These are phyloP conservation scores for Uropsilus gracilis DNA, from an alignment of 2,113 vertebrate genomes.

Conservation along the genomic window DNA sequence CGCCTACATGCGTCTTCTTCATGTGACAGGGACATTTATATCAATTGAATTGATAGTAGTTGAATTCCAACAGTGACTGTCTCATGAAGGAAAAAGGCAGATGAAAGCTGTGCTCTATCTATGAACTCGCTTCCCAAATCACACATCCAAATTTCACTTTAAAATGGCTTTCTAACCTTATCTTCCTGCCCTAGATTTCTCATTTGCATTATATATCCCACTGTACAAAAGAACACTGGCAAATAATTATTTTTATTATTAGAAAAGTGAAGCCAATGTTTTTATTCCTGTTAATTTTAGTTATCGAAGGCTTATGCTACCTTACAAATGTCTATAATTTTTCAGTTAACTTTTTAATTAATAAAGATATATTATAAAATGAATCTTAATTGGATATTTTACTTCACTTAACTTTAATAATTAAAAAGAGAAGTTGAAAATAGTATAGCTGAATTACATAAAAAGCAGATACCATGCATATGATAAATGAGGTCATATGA, in stretches of 20 bases:
- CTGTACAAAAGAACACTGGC: background rate
- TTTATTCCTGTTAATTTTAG: background rate
- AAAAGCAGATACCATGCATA: background rate
- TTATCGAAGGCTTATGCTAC: background rate
- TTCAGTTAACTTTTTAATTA: conserved; percentile 31
- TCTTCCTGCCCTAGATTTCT: background rate
- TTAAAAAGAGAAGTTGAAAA: background rate
- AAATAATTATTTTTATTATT: background rate
- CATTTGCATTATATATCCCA: background rate
- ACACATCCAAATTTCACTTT: background rate
- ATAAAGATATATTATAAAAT: conserved; percentile 24
- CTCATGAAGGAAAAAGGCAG: background rate
- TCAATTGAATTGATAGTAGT: too few species aligned
- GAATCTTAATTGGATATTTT: background rate
- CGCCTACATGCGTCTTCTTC: background rate
- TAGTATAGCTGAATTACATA: background rate
- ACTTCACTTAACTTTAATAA: conserved; percentile 39
- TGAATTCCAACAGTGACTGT: background rate
- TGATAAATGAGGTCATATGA: background rate
- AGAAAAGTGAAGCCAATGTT: background rate
- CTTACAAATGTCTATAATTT: conserved; percentile 4
- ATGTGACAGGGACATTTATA: background rate
- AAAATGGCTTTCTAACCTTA: background rate
- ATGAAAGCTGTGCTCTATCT: background rate
- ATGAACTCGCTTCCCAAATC: background rate